Evolutionary conservation across 2,888 invertebrate genomes (phyloP).

Genomic region (Heliconius ismenius): DNA sequence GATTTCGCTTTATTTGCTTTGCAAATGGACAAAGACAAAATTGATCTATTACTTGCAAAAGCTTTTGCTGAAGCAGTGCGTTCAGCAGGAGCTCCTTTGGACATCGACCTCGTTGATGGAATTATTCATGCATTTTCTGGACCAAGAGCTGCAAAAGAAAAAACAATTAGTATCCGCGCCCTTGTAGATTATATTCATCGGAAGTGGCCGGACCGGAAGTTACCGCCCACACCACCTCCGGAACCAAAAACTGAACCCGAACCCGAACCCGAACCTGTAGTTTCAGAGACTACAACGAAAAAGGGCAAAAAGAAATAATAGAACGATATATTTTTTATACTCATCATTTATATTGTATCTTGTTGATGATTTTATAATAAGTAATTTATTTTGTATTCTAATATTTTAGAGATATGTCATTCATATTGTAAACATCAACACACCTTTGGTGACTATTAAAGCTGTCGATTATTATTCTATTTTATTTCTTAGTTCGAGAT

Average conservation of each 20-base stretch:
- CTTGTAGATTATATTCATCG: slow-evolving; percentile 60
- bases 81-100: slow-evolving; percentile 49
- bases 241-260: slow-evolving; percentile 52
- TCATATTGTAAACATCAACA: background rate
- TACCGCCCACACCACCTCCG: slow-evolving; percentile 61
- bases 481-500: background rate
- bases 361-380: background rate
- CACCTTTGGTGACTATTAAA: background rate
- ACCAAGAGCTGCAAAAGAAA: slow-evolving; percentile 52
- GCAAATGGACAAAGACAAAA: slow-evolving; percentile 55
- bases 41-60: slow-evolving; percentile 49
- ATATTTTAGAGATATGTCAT: background rate
- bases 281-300: slow-evolving; percentile 41
- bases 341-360: slow-evolving; percentile 1
- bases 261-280: slow-evolving; percentile 45
- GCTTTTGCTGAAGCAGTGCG: slow-evolving; percentile 49
- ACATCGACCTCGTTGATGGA: slow-evolving; percentile 56
- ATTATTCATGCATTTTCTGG: slow-evolving; percentile 55
- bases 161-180: slow-evolving; percentile 52
- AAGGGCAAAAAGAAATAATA: slow-evolving; percentile 42
- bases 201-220: slow-evolving; percentile 64
- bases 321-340: slow-evolving; percentile 10
- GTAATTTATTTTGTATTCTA: slow-evolving; percentile 5
- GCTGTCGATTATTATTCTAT: background rate
- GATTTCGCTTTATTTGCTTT: slow-evolving; percentile 58